Base-by-base conservation (phyloP, 2,888 invertebrate species). In the Plebejus anna region DNA sequence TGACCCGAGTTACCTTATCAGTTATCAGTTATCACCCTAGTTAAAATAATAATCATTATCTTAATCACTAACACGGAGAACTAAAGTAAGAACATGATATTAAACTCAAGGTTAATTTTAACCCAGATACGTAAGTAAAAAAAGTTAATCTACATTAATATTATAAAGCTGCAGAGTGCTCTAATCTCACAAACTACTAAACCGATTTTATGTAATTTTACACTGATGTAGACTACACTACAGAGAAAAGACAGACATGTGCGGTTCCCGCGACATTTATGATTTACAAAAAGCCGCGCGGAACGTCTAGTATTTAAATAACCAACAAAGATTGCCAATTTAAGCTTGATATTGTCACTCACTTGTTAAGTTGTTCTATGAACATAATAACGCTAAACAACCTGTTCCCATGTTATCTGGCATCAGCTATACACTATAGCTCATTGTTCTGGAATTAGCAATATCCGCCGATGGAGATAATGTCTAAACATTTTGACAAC, bases 371-470 rank as follows among this genome's bases (percentile, higher is more conserved):
- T 22, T 22, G 61, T 61, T 61, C 66, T 66, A 13, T 66, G 13
- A 32, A 5, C 66, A 66, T 32, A 66, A 36, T 66, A 66, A 66
- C 66, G 16, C 66, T 66, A 32, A 66, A 32, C 66, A 32, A 32
- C 61, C 71, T 78, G 66, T 75, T 78, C 75, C n/a, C 70, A 70
- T 76, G 42, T 42, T 72, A 72, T 72, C 72, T 72, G 4, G 22
- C n/a, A 72, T 72, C 72, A 42, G 72, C 42, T n/a, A 42, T 47
- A 22, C 32, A 22, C n/a, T 59, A 6, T 70, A 42, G 70, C 38
- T n/a, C 47, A 72, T 72, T 72, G 72, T 72, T 72, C 42, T 36
- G 22, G 11, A 72, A 22, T 72, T 72, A 72, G 72, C 72, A 47
- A 72, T 72, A 72, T 72, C 72, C 72, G 72, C 72, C 42, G 72